A percentile compares a stretch with the other conserved stretches of the same genome.
Evolutionary conservation across 2,113 vertebrate genomes (phyloP).

Genomic region (Physeter macrocephalus): DNA sequence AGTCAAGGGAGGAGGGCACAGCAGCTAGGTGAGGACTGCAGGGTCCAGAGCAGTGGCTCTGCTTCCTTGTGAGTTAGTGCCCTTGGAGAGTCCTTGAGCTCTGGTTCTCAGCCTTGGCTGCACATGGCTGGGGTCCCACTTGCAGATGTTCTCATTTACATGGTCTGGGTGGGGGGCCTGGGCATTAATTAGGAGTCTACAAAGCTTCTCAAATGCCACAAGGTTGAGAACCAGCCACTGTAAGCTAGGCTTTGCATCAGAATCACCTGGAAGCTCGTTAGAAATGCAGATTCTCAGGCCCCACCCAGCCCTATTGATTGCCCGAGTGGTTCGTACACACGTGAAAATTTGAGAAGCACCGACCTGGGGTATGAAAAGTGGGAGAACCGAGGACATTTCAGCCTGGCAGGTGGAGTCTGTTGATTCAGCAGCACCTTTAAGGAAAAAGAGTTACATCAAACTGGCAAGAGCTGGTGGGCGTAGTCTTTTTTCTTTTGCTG

Average conservation of each 20-base stretch:
- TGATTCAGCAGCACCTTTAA: neutral
- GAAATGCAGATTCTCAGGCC: neutral
- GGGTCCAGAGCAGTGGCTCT: neutral
- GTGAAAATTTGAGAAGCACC: neutral
- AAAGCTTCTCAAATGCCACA: neutral
- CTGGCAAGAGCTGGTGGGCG: neutral
- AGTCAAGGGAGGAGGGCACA: no score
- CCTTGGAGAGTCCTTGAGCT: neutral
- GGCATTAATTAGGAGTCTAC: neutral
- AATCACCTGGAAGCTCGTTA: neutral
- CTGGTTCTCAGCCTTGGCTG: neutral
- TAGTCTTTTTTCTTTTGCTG: neutral
- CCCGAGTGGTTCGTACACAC: neutral
- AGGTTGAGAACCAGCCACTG: neutral
- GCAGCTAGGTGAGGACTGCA: neutral
- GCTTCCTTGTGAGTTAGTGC: neutral
- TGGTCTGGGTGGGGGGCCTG: neutral
- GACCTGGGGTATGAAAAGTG: neutral
- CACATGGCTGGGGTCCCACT: neutral
- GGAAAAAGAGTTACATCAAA: neutral
- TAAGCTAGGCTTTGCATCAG: neutral
- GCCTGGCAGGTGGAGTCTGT: neutral
- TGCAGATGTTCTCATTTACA: neutral
- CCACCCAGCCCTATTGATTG: neutral
- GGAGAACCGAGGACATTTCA: neutral